Conservation (phyloP, 2,113 vertebrate genomes). For the Poeciliopsis prolifica region DNA sequence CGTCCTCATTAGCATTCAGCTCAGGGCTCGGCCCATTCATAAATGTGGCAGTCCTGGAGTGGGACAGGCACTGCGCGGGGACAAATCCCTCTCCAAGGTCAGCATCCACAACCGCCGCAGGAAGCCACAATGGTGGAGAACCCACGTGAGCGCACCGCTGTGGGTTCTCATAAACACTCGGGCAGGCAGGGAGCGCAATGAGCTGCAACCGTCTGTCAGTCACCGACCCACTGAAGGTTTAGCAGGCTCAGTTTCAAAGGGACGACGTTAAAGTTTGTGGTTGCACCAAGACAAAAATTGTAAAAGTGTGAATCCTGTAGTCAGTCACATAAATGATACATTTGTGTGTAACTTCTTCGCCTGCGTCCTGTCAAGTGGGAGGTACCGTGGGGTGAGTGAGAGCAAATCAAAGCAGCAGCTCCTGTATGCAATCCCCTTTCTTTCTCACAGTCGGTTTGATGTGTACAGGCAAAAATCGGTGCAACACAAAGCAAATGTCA, state of each 20-base stretch:
- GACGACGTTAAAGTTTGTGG: neutral
- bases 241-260: no score
- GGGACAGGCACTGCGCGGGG: slow-evolving; percentile 41
- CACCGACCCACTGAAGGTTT: slow-evolving; percentile 9
- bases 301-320: neutral
- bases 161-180: neutral
- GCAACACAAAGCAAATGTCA: slow-evolving; percentile 5
- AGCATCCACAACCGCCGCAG: slow-evolving; percentile 40
- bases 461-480: neutral
- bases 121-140: slow-evolving; percentile 33
- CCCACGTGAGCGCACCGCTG: slow-evolving; percentile 5
- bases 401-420: slow-evolving; percentile 35
- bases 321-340: slow-evolving; percentile 8
- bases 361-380: slow-evolving; percentile 29
- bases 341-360: slow-evolving; percentile 1
- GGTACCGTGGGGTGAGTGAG: slow-evolving; percentile 15
- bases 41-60: slow-evolving; percentile 55
- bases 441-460: slow-evolving; percentile 14
- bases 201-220: slow-evolving; percentile 16
- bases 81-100: slow-evolving; percentile 68
- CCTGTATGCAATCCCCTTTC: slow-evolving; percentile 19
- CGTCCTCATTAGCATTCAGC: slow-evolving; percentile 58
- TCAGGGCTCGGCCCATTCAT: slow-evolving; percentile 69
- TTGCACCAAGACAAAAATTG: neutral
- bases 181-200: neutral